Evolutionary conservation across 2,888 invertebrate species (phyloP).

Genomic region (Congeria kusceri): DNA sequence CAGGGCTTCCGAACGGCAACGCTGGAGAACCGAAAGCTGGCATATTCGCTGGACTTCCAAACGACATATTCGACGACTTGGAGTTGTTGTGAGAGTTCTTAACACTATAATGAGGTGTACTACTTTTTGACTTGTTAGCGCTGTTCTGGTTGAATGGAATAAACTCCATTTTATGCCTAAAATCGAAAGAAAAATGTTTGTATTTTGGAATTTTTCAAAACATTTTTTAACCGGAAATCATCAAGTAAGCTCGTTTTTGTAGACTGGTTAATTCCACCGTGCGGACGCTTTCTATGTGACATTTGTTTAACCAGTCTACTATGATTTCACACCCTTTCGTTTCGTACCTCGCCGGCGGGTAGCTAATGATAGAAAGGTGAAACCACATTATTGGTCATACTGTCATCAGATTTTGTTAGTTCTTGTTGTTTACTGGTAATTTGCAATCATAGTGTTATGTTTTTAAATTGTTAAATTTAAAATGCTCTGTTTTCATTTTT

Average conservation of each 20-base stretch:
- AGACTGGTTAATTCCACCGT: background rate
- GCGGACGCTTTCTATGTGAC: no score
- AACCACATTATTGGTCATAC: no score
- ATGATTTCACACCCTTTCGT: background rate
- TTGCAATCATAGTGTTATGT: no score
- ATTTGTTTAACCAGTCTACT: no score
- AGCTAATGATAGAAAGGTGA: no score
- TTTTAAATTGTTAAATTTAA: no score
- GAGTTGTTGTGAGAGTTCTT: conserved; percentile 19
- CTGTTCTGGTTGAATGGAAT: conserved; percentile 51
- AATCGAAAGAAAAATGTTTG: conserved; percentile 1
- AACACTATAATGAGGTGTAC: conserved; percentile 25
- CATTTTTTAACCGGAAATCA: conserved; percentile 3
- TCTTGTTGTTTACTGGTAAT: no score
- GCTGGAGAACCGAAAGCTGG: conserved; percentile 59
- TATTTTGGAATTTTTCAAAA: background rate
- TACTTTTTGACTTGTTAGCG: conserved; percentile 22
- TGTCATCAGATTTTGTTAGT: no score
- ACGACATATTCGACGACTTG: conserved; percentile 6
- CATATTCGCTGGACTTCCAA: conserved; percentile 25
- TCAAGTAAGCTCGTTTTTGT: background rate
- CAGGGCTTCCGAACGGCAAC: conserved; percentile 40
- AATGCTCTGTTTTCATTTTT: no score
- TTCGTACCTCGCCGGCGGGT: background rate
- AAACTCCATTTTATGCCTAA: conserved; percentile 49